Percentiles rank a stretch among this genome's conserved stretches.
These are phyloP conservation scores for Calameuta pallipes DNA, from an alignment of 2,888 invertebrate genomes.

Conservation along the genomic window DNA sequence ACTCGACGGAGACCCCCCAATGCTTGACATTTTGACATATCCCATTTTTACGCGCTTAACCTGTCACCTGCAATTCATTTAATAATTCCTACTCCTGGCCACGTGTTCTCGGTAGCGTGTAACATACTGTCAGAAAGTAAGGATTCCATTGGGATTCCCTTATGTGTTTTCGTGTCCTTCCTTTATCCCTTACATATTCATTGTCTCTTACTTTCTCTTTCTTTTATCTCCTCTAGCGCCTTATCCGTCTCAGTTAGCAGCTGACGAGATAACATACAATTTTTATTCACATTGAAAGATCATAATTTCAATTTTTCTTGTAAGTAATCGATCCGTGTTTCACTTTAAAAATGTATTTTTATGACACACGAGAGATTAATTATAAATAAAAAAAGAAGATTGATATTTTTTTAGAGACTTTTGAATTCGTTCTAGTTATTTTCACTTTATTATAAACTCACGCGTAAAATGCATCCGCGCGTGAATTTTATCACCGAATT, in stretches of 20 bases:
- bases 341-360: too few species aligned
- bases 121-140: background rate
- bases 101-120: background rate
- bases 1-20: background rate
- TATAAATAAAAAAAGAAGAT: too few species aligned
- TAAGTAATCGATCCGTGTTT: too few species aligned
- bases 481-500: background rate
- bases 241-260: background rate
- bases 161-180: background rate
- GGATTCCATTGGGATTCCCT: background rate
- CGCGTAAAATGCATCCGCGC: background rate
- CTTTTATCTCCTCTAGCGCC: background rate
- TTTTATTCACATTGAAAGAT: too few species aligned
- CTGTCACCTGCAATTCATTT: slow-evolving; percentile 35
- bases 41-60: slow-evolving; percentile 19
- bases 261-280: too few species aligned
- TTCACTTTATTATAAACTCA: background rate
- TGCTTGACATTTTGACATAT: slow-evolving; percentile 1
- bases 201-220: background rate
- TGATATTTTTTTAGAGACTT: background rate
- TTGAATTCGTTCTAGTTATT: background rate
- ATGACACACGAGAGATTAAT: too few species aligned
- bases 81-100: slow-evolving; percentile 22
- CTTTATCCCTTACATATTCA: background rate
- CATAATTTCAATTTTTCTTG: too few species aligned